Percentiles rank a stretch among this genome's conserved stretches.
phyloP scores from a whole-genome alignment of 2,797 vertebrate species.

The Lacerta viridis region DNA sequence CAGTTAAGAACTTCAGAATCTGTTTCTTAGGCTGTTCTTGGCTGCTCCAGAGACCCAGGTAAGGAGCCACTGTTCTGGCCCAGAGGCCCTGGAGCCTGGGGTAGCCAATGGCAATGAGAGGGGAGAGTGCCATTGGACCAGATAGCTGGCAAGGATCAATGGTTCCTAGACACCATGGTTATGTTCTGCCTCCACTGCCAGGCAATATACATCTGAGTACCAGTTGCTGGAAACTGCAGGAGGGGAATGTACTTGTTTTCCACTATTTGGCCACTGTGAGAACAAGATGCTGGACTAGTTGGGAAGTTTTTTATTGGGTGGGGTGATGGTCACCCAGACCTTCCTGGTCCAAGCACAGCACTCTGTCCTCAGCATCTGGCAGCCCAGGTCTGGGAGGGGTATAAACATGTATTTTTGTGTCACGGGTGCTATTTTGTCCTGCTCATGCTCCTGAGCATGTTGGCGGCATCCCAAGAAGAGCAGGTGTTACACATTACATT shows the following conservation, averaged over 20 bases:
- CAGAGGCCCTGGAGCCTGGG: too few species aligned
- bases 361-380: background rate
- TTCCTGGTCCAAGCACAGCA: background rate
- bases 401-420: background rate
- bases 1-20: constrained; percentile 42
- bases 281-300: too few species aligned
- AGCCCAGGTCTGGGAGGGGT: background rate
- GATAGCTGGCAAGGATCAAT: too few species aligned
- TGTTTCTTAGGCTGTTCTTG: constrained; percentile 20
- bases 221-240: too few species aligned
- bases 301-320: too few species aligned
- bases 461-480: rapidly evolving
- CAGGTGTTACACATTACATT: rapidly evolving
- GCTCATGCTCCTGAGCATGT: background rate
- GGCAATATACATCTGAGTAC: too few species aligned
- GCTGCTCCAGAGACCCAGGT: background rate
- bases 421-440: background rate
- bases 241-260: too few species aligned
- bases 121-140: background rate
- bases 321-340: too few species aligned
- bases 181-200: too few species aligned
- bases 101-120: background rate
- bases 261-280: too few species aligned
- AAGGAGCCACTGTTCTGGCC: background rate
- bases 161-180: too few species aligned